Conservation (phyloP, 2,888 invertebrate species). For the Dasysyrphus tricinctus region DNA sequence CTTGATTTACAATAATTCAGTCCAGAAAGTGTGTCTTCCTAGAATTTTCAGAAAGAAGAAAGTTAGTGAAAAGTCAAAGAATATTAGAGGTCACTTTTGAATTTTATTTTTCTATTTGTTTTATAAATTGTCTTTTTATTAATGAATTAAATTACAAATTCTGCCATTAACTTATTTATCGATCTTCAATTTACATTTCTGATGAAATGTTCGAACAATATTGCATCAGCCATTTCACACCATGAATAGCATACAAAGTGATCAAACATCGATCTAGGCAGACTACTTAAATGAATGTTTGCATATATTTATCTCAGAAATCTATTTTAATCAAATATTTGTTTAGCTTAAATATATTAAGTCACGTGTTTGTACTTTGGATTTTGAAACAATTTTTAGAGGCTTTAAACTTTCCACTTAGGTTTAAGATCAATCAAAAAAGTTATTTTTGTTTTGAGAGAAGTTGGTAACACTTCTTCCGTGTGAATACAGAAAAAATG, state of each 20-base stretch:
- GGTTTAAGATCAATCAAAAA: no score
- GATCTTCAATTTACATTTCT: slow-evolving; percentile 60
- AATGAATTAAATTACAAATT: not conserved
- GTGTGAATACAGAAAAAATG: not conserved
- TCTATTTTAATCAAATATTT: not conserved
- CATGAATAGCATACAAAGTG: not conserved
- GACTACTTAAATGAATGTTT: not conserved
- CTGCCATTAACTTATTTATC: not conserved
- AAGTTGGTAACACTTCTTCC: slow-evolving; percentile 12
- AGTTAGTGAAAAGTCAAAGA: not conserved
- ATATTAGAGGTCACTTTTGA: not conserved
- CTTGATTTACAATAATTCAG: not conserved
- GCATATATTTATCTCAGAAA: not conserved
- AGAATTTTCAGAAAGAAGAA: not conserved
- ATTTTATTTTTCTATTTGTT: not conserved
- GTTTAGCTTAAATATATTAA: not conserved
- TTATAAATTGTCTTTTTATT: not conserved
- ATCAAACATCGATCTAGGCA: slow-evolving; percentile 4
- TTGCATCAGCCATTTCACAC: slow-evolving; percentile 82
- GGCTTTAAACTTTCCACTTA: no score
- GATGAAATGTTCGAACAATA: slow-evolving; percentile 80
- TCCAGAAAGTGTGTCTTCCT: slow-evolving; percentile 12
- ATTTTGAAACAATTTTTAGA: not conserved
- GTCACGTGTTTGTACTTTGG: not conserved
- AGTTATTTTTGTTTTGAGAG: not conserved